phyloP scores from a whole-genome alignment of 1,140 invertebrate genomes.

The Sarcophaga bullata region DNA sequence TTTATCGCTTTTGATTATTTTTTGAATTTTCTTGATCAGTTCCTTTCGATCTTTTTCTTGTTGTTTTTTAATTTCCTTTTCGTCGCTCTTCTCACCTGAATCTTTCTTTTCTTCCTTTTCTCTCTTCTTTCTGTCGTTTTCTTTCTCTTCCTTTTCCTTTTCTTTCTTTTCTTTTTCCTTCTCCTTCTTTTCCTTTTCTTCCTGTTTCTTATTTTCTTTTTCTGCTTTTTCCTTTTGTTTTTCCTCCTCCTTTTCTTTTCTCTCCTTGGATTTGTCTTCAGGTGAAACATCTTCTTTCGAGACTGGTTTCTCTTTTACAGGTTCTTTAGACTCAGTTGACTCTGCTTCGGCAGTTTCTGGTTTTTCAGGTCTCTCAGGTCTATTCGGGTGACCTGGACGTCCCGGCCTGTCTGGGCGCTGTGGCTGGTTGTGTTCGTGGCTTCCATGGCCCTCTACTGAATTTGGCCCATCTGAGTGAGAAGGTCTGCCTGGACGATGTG shows the following conservation, averaged over 20 bases:
- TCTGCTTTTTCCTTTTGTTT: slow-evolving; percentile 43
- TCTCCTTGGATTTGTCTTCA: slow-evolving; percentile 49
- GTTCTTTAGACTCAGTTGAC: slow-evolving; percentile 23
- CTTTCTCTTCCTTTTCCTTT: slow-evolving; percentile 46
- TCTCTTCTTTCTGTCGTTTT: neutral
- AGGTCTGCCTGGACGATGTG: neutral
- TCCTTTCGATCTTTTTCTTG: slow-evolving; percentile 51
- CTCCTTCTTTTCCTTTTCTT: slow-evolving; percentile 36
- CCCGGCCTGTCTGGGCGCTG: neutral
- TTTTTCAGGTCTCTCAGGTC: neutral
- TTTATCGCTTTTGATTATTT: slow-evolving; percentile 58
- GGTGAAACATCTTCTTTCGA: slow-evolving; percentile 56
- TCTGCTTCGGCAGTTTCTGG: slow-evolving; percentile 22
- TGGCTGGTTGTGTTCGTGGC: neutral
- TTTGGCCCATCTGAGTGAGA: neutral
- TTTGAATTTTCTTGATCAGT: slow-evolving; percentile 53
- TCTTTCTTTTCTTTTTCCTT: slow-evolving; percentile 40
- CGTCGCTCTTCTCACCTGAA: slow-evolving; percentile 2
- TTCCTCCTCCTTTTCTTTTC: slow-evolving; percentile 46
- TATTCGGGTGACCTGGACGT: neutral
- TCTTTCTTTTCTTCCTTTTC: neutral
- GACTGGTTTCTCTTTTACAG: neutral
- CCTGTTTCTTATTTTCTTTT: slow-evolving; percentile 44
- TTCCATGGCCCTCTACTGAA: neutral
- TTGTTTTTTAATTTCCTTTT: slow-evolving; percentile 37